phyloP scores from a whole-genome alignment of 2,797 vertebrate species.

The Sebastes iracundus region DNA sequence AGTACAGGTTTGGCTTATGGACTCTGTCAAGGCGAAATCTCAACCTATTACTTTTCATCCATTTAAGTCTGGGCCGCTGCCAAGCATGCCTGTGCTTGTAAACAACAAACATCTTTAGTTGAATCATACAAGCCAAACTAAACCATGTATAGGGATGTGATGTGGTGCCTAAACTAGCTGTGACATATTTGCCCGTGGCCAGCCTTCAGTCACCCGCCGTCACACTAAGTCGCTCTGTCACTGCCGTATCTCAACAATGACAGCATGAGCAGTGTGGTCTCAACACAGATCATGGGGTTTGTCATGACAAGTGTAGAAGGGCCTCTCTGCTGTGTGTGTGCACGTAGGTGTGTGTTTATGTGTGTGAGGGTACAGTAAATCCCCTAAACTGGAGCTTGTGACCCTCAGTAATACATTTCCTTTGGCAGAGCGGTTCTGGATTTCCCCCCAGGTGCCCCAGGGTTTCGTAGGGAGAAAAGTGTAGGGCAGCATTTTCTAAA shows the following conservation, averaged over 20 bases:
- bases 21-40: conserved; percentile 49
- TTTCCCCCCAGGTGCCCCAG: conserved; percentile 70
- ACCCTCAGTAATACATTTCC: conserved; percentile 80
- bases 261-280: conserved; percentile 60
- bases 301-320: conserved; percentile 46
- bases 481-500: conserved; percentile 82
- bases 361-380: conserved; percentile 66
- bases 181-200: conserved; percentile 77
- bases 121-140: conserved; percentile 58
- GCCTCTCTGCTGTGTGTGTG: conserved; percentile 22
- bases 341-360: conserved; percentile 21
- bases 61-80: conserved; percentile 53
- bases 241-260: conserved; percentile 67
- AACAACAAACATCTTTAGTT: conserved; percentile 61
- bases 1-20: conserved; percentile 53
- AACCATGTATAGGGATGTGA: conserved; percentile 53
- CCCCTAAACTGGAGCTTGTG: conserved; percentile 73
- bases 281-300: conserved; percentile 64
- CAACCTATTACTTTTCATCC: conserved; percentile 63
- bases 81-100: conserved; percentile 45
- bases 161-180: conserved; percentile 63
- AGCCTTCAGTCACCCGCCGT: conserved; percentile 63
- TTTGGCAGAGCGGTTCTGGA: conserved; percentile 74
- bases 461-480: conserved; percentile 75
- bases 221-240: conserved; percentile 70